A percentile compares a stretch with the other conserved stretches of the same genome.
Evolutionary conservation across 1,140 invertebrate genomes (phyloP).

Genomic region (Caenorhabditis inopinata): DNA sequence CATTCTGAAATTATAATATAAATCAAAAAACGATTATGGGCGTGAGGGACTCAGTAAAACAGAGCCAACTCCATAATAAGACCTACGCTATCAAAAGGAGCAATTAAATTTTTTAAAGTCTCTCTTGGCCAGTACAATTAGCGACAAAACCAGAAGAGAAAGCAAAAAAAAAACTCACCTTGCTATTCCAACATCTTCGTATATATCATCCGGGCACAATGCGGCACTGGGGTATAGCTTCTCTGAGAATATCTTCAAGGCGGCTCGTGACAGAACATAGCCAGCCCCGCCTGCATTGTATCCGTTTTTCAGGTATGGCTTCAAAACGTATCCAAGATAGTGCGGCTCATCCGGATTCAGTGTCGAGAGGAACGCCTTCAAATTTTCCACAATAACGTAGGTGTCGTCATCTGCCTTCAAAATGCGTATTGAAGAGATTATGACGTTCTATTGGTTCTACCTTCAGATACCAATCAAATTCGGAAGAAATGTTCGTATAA

Average conservation of each 20-base stretch:
- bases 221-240: slow-evolving; percentile 20
- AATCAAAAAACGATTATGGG: too few relatives aligned
- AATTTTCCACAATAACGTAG: slow-evolving; percentile 67
- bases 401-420: slow-evolving; percentile 67
- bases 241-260: slow-evolving; percentile 38
- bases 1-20: too few relatives aligned
- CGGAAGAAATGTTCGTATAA: slow-evolving; percentile 36
- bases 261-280: slow-evolving; percentile 40
- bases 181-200: slow-evolving; percentile 50
- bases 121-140: too few relatives aligned
- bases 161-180: too few relatives aligned
- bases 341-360: slow-evolving; percentile 41
- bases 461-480: slow-evolving; percentile 48
- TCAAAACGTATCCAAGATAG: slow-evolving; percentile 44
- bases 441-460: too few relatives aligned
- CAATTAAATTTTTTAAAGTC: too few relatives aligned
- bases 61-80: too few relatives aligned
- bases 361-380: slow-evolving; percentile 58
- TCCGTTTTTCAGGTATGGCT: slow-evolving; percentile 18
- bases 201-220: slow-evolving; percentile 35
- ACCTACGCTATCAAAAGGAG: too few relatives aligned
- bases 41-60: too few relatives aligned
- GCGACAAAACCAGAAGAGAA: too few relatives aligned
- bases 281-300: slow-evolving; percentile 50
- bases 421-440: slow-evolving; percentile 1